Conservation (phyloP, 1,140 invertebrate genomes). For the fruit fly (Drosophila melanogaster) region DNA sequence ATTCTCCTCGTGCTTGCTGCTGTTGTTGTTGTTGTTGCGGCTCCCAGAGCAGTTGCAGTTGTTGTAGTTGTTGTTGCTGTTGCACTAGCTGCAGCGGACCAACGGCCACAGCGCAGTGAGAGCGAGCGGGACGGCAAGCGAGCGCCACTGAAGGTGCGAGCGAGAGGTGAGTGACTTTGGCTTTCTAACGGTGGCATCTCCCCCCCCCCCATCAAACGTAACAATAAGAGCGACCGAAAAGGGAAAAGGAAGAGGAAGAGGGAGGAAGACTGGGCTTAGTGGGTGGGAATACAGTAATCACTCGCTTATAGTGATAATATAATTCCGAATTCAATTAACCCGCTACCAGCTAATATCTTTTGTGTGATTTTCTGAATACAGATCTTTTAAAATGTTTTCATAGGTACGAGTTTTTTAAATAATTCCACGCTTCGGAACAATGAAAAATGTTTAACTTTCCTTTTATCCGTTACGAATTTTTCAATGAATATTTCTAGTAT, state of each 20-base stretch:
- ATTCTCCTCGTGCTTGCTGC: neutral
- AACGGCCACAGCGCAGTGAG: slow-evolving; percentile 24
- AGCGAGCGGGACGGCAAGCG: slow-evolving; percentile 27
- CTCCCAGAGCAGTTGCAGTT: slow-evolving; percentile 12
- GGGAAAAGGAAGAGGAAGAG: neutral
- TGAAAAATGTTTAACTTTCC: too few species aligned
- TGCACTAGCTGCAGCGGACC: slow-evolving; percentile 20
- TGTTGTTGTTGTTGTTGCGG: slow-evolving; percentile 1
- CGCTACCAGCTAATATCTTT: too few species aligned
- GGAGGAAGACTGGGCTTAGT: neutral
- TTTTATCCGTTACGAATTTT: too few species aligned
- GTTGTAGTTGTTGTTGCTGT: slow-evolving; percentile 17
- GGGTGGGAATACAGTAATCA: neutral
- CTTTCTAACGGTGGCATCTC: slow-evolving; percentile 13
- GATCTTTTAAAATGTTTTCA: too few species aligned
- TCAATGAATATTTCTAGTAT: too few species aligned
- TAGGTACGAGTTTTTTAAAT: too few species aligned
- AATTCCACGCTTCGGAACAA: too few species aligned
- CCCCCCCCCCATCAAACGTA: neutral
- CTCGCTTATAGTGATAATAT: too few species aligned
- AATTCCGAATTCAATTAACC: too few species aligned
- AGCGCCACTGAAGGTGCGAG: slow-evolving; percentile 21
- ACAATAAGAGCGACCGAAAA: slow-evolving; percentile 1
- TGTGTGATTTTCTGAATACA: too few species aligned
- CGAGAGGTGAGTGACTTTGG: slow-evolving; percentile 27